Evolutionary conservation across 2,888 invertebrate genomes (phyloP).

Genomic region (Miltochrista miniata): DNA sequence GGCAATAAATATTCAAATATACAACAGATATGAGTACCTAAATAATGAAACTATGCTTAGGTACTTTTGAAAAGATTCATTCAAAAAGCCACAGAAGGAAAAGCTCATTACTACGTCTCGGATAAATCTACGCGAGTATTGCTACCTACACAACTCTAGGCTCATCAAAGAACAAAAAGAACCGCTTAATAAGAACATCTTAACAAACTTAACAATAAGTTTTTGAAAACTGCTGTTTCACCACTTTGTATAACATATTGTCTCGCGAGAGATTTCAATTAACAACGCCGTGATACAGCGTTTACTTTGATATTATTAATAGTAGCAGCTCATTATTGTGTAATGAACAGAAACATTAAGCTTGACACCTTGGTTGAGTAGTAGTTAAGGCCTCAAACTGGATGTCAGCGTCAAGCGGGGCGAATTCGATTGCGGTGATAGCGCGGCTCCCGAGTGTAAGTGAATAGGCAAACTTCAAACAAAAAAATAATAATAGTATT

Average conservation of each 20-base stretch:
- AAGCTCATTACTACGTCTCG: no score
- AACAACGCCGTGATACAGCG: slow-evolving; percentile 57
- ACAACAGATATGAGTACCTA: no score
- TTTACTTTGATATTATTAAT: slow-evolving; percentile 64
- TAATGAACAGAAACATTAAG: slow-evolving; percentile 32
- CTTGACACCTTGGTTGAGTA: slow-evolving; percentile 26
- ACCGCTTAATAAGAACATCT: slow-evolving; percentile 14
- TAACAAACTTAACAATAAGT: slow-evolving; percentile 18
- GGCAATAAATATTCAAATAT: no score
- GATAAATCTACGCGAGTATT: not conserved
- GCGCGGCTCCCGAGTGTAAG: no score
- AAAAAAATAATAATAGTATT: no score
- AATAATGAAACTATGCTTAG: no score
- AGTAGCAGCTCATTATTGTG: slow-evolving; percentile 43
- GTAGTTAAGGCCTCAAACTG: not conserved
- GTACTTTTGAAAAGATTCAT: no score
- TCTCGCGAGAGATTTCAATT: slow-evolving; percentile 57
- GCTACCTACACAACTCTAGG: not conserved
- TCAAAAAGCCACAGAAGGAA: no score
- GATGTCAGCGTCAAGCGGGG: no score
- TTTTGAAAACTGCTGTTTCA: slow-evolving; percentile 31
- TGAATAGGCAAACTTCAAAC: no score
- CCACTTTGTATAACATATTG: slow-evolving; percentile 33
- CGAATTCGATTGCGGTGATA: no score
- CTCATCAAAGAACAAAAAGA: slow-evolving; percentile 7